Percentiles rank a stretch among this genome's conserved stretches.
These are phyloP conservation scores for Trichopria drosophilae DNA, from an alignment of 2,888 invertebrate genomes.

Conservation along the genomic window DNA sequence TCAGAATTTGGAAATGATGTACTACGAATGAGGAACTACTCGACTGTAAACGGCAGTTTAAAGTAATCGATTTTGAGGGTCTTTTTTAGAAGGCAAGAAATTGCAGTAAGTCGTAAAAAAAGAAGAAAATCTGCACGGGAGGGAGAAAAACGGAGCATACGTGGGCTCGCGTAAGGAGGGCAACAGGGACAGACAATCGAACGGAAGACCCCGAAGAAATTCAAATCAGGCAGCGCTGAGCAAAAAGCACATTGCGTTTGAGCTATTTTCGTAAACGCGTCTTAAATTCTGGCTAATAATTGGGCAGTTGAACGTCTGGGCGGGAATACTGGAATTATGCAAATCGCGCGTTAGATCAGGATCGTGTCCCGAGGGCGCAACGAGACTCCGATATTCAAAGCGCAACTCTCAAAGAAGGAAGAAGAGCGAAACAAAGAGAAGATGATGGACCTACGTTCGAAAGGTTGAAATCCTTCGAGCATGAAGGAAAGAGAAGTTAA, in stretches of 20 bases:
- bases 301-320: constrained; percentile 55
- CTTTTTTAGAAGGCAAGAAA: too few species aligned
- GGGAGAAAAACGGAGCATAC: too few species aligned
- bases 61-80: too few species aligned
- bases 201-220: constrained; percentile 25
- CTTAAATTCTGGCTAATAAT: constrained; percentile 58
- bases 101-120: too few species aligned
- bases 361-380: constrained; percentile 55
- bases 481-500: constrained; percentile 22
- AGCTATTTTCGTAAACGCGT: constrained; percentile 57
- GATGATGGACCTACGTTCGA: constrained; percentile 20
- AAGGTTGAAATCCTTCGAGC: constrained; percentile 5
- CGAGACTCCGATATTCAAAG: too few species aligned
- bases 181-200: constrained; percentile 13
- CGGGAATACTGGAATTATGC: constrained; percentile 57
- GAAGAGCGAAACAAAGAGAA: constrained; percentile 20
- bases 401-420: constrained; percentile 33
- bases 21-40: too few species aligned
- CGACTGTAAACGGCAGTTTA: too few species aligned
- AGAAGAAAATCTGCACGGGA: too few species aligned
- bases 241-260: constrained; percentile 34
- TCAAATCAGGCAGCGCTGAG: constrained; percentile 26
- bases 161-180: too few species aligned
- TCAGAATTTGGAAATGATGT: too few species aligned
- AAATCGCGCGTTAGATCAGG: constrained; percentile 55